Conservation (phyloP, 1,140 invertebrate genomes). For the Meteorus sp. region DNA sequence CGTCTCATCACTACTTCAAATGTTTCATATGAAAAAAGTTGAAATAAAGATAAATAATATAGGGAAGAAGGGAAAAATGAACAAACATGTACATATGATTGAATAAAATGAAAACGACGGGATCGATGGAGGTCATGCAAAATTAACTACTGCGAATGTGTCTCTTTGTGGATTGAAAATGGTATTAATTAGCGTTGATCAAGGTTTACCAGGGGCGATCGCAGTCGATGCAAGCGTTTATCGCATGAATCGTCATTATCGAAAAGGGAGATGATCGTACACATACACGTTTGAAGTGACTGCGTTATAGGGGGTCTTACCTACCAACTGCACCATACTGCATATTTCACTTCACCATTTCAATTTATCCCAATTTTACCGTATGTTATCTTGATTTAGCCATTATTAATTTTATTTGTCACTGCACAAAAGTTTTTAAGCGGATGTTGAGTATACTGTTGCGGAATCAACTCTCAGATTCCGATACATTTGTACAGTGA, state of each 20-base stretch:
- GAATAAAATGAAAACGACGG: neutral
- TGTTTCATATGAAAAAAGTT: too few species aligned
- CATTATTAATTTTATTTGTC: neutral
- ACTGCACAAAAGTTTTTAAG: neutral
- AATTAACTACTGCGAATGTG: slow-evolving; percentile 7
- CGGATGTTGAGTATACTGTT: neutral
- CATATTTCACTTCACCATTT: neutral
- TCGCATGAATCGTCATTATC: slow-evolving; percentile 18
- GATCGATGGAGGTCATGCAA: slow-evolving; percentile 7
- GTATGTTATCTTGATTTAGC: neutral
- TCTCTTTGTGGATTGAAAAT: neutral
- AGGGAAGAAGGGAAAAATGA: too few species aligned
- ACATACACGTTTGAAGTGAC: slow-evolving; percentile 20
- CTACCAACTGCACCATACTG: slow-evolving; percentile 1
- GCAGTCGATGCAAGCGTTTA: slow-evolving; percentile 10
- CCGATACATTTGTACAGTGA: neutral
- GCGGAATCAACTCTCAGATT: neutral
- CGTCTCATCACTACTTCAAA: too few species aligned
- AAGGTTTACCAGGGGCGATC: slow-evolving; percentile 9
- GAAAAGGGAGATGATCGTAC: slow-evolving; percentile 7
- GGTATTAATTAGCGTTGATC: slow-evolving; percentile 25
- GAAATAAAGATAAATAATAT: too few species aligned
- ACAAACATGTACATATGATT: too few species aligned
- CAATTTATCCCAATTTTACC: neutral
- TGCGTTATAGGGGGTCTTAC: too few species aligned